Conservation (phyloP, 2,888 invertebrate genomes). For the Mallateleia sp. region DNA sequence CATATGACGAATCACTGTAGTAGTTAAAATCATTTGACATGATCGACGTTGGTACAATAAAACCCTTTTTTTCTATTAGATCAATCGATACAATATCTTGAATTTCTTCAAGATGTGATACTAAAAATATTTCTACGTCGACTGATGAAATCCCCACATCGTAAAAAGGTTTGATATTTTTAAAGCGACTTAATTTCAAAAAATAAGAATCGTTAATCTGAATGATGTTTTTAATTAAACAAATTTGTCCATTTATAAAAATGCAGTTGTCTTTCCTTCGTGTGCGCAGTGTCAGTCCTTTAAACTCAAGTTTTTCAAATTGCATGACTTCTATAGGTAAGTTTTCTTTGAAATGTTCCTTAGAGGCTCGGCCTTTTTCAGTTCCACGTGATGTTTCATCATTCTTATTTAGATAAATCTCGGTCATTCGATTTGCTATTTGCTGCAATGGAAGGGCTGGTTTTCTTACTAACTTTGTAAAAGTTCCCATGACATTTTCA, state of each 20-base stretch:
- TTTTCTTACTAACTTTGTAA: slow-evolving; percentile 46
- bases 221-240: slow-evolving; percentile 18
- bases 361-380: no score
- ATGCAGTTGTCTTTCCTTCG: background rate
- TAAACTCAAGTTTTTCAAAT: slow-evolving; percentile 8
- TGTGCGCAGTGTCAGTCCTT: slow-evolving; percentile 3
- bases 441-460: slow-evolving; percentile 45
- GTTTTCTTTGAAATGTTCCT: slow-evolving; percentile 5
- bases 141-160: slow-evolving; percentile 10
- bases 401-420: no score
- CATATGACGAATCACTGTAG: no score
- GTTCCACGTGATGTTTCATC: no score
- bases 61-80: no score
- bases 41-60: no score
- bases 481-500: slow-evolving; percentile 60
- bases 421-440: slow-evolving; percentile 53
- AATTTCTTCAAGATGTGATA: no score
- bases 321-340: background rate
- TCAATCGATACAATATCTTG: no score
- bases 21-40: no score
- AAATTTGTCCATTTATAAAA: background rate
- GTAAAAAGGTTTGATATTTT: background rate
- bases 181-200: slow-evolving; percentile 2
- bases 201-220: background rate
- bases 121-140: no score